Base-by-base conservation (phyloP, 2,113 vertebrate genomes). In the Smithornis capensis region DNA sequence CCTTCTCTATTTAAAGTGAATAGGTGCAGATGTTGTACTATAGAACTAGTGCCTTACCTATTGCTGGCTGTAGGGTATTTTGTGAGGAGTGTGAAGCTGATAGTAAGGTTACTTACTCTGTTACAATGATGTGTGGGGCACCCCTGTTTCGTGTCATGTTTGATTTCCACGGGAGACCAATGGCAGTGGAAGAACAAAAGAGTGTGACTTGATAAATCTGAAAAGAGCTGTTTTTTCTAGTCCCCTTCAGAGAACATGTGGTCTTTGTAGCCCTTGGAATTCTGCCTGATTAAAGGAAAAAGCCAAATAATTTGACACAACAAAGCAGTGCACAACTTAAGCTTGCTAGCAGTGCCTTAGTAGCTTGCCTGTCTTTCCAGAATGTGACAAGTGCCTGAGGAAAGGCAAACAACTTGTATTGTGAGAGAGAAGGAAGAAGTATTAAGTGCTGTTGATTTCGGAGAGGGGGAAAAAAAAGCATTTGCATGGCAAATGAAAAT, bases 341-440 rank as follows among this genome's bases (percentile, higher is more conserved):
- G 79, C 86, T 90, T 90, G 69, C 95, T 90, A 95, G 89, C 92
- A 94, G 85, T 92, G 92, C 60, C 68, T 93, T 76, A 92, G 90
- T 95, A 87, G 47, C 81, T 97, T 94, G 87, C 93, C 92, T 97
- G 83, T 94, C 94, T 97, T 95, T 87, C 88, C 60, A 92, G 71
- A 77, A 75, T 55, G 27, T 97, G 96, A 97, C 94, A 96, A 96
- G 74, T 95, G 88, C 95, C 81, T 97, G 87, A 49, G 14, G 84
- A 97, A 94, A 97, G 86, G 93, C 85, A 96, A 84, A 85, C 93
- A 87, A 63, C 73, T 80, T 6, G 0, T 62, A 92, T 67, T 76
- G 67, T 69, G 92, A 87, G 62, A 82, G 91, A 64, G 86, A 53
- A 93, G n/a, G 45, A 91, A 90, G 27, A 45, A 96, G 70, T 49